Evolutionary conservation across 2,888 invertebrate genomes (phyloP).

Genomic region (Microdon myrmicae): DNA sequence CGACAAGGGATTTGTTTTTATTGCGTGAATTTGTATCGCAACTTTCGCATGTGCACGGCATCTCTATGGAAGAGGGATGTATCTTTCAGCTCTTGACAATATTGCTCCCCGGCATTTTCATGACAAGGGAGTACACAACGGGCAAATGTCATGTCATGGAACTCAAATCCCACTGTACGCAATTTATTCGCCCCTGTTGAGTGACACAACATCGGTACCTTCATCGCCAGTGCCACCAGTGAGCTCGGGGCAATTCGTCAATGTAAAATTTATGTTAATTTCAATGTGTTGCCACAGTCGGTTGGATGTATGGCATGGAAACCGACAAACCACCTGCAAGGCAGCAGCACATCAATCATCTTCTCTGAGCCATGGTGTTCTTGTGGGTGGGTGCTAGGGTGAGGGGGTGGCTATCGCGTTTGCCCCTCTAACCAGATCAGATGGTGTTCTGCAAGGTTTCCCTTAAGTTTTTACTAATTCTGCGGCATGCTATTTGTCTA

Average conservation of each 20-base stretch:
- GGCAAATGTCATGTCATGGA: constrained; percentile 29
- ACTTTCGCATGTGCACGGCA: too few relatives aligned
- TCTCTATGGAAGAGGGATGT: too few relatives aligned
- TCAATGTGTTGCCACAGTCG: constrained; percentile 28
- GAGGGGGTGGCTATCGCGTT: too few relatives aligned
- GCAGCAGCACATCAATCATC: constrained; percentile 41
- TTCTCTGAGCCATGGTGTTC: constrained; percentile 22
- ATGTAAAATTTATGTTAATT: constrained; percentile 47
- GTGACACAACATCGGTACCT: constrained; percentile 31
- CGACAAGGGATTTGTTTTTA: too few relatives aligned
- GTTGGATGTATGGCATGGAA: constrained; percentile 9
- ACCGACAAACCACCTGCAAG: constrained; percentile 39
- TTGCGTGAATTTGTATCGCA: too few relatives aligned
- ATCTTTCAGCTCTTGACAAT: constrained; percentile 20
- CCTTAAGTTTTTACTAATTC: too few relatives aligned
- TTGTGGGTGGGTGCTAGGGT: too few relatives aligned
- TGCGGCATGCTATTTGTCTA: constrained; percentile 44
- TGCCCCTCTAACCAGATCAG: too few relatives aligned
- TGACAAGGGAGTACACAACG: constrained; percentile 16
- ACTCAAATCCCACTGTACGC: constrained; percentile 35
- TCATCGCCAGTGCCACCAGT: neutral
- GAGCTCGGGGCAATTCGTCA: constrained; percentile 29
- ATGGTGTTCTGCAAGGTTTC: neutral
- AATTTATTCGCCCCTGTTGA: constrained; percentile 38
- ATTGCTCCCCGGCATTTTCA: constrained; percentile 23